Conservation (phyloP, 2,797 vertebrate genomes). For the Natrix natrix region DNA sequence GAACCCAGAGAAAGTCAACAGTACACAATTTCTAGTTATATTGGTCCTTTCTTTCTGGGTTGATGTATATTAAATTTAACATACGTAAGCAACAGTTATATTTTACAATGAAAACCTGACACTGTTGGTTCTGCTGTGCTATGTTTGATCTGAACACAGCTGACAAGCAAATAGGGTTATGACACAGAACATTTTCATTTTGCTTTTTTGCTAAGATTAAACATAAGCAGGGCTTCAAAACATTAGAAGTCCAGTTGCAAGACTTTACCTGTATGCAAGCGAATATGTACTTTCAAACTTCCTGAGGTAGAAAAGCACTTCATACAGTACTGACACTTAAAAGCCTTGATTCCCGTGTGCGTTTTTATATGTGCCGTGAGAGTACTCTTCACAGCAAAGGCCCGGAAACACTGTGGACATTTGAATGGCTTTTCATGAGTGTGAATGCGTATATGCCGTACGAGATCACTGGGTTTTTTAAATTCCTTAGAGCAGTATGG, state of each 20-base stretch:
- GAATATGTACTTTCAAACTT: slow-evolving; percentile 98
- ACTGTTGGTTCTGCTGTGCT: not conserved
- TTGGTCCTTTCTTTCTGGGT: not conserved
- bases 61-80: not conserved
- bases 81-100: not conserved
- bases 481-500: slow-evolving; percentile 97
- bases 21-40: not conserved
- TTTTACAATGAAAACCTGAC: not conserved
- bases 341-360: slow-evolving; percentile 95
- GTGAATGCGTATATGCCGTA: slow-evolving; percentile 97
- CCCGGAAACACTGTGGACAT: slow-evolving; percentile 97
- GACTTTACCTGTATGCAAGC: slow-evolving; percentile 90
- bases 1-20: not conserved
- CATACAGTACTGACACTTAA: slow-evolving; percentile 93
- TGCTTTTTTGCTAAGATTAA: not conserved
- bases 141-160: not conserved
- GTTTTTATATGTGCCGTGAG: slow-evolving; percentile 98
- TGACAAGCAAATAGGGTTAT: not conserved
- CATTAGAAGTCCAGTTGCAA: not conserved
- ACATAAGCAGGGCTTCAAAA: not conserved
- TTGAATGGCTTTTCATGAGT: slow-evolving; percentile 99
- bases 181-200: not conserved
- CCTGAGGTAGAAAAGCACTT: slow-evolving; percentile 99
- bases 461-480: slow-evolving; percentile 96
- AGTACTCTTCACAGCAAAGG: slow-evolving; percentile 97